Conservation (phyloP, 2,888 invertebrate species). For the Thumatha senex region DNA sequence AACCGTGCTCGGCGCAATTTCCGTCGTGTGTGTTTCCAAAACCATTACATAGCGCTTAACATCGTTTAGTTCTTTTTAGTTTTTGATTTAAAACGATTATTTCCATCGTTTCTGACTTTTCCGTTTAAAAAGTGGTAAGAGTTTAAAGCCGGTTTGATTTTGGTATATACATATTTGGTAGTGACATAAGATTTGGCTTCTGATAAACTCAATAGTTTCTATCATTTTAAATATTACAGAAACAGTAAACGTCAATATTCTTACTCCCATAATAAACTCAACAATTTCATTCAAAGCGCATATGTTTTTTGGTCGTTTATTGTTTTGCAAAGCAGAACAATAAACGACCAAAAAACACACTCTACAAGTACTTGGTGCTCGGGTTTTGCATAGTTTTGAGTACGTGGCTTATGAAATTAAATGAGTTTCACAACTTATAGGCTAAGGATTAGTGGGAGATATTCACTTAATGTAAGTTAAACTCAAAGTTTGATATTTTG, state of each 20-base stretch:
- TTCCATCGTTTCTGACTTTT: conserved; percentile 24
- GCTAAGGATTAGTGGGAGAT: background rate
- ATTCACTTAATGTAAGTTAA: background rate
- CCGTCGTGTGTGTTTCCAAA: conserved; percentile 18
- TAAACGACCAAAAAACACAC: background rate
- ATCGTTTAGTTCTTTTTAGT: conserved; percentile 9
- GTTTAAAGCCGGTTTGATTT: background rate
- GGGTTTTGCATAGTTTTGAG: conserved; percentile 21
- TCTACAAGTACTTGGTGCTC: background rate
- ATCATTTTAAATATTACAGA: too few relatives aligned
- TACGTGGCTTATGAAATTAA: conserved; percentile 31
- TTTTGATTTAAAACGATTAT: conserved; percentile 17
- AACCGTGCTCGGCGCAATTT: conserved; percentile 4
- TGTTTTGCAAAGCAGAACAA: background rate
- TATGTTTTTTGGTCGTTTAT: too few relatives aligned
- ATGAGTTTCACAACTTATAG: conserved; percentile 18
- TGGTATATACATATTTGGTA: background rate
- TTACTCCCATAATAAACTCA: background rate
- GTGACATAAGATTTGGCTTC: background rate
- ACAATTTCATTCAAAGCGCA: background rate
- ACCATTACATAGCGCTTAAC: conserved; percentile 10
- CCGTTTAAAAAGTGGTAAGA: conserved; percentile 24
- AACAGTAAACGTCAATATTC: background rate
- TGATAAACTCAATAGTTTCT: too few relatives aligned
- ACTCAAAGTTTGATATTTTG: background rate